These are phyloP conservation scores for Orientallactaga bullata DNA, from an alignment of 2,113 vertebrate species.

Conservation along the genomic window DNA sequence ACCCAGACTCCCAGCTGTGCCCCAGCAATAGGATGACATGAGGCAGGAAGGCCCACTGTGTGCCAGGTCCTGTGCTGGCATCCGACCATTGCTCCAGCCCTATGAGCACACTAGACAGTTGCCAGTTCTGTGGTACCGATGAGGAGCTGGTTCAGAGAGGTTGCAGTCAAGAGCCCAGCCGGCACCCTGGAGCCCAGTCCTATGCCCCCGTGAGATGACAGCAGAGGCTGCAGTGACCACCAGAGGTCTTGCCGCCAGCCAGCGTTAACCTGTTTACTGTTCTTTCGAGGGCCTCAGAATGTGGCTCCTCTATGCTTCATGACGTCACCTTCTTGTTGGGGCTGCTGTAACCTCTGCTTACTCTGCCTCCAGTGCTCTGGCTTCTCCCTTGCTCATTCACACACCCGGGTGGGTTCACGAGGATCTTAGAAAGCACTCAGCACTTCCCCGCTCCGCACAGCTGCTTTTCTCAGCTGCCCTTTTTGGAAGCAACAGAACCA, in stretches of 20 bases:
- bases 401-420: rapidly evolving
- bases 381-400: background rate
- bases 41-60: background rate
- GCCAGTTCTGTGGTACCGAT: rapidly evolving
- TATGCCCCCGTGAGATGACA: too few species aligned
- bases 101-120: rapidly evolving
- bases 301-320: rapidly evolving
- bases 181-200: background rate
- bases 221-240: background rate
- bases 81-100: background rate
- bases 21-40: rapidly evolving
- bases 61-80: rapidly evolving
- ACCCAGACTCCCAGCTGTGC: rapidly evolving
- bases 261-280: background rate
- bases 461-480: background rate
- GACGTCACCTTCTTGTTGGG: background rate
- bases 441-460: background rate
- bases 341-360: background rate
- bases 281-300: background rate
- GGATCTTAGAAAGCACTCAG: background rate
- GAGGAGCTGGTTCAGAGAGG: background rate
- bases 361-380: background rate
- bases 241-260: background rate
- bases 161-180: rapidly evolving
- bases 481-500: background rate